phyloP scores from a whole-genome alignment of 2,113 vertebrate species.

The Hypomesus transpacificus region DNA sequence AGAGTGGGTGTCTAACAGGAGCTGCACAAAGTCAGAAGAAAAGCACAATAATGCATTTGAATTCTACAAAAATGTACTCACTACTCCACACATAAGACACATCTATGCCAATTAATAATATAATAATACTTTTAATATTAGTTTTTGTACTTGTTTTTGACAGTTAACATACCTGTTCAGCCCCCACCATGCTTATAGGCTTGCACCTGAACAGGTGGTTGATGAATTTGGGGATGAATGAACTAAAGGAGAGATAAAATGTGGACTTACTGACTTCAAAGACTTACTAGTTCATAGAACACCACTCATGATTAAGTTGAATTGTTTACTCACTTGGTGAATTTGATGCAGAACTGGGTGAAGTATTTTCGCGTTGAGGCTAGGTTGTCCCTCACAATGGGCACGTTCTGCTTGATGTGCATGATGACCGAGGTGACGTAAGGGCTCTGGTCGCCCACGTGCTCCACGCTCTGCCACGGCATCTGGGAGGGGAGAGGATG shows the following conservation, averaged over 20 bases:
- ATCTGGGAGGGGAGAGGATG: constrained; percentile 70
- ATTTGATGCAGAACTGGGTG: constrained; percentile 99
- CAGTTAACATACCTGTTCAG: constrained; percentile 82
- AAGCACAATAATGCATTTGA: not conserved
- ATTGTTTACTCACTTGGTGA: constrained; percentile 84
- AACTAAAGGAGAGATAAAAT: constrained; percentile 65
- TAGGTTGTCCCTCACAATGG: constrained; percentile 94
- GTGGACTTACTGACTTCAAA: too few species aligned
- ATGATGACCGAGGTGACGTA: constrained; percentile 98
- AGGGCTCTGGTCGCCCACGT: constrained; percentile 97
- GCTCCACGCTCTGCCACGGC: constrained; percentile 99
- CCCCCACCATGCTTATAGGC: constrained; percentile 98
- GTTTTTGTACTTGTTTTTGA: not conserved
- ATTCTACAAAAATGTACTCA: too few species aligned
- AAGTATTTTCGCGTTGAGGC: constrained; percentile 98
- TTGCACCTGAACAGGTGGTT: constrained; percentile 98
- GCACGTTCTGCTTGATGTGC: constrained; percentile 98
- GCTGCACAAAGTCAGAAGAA: constrained; percentile 65
- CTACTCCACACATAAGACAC: too few species aligned
- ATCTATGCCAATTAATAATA: too few species aligned
- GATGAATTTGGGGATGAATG: constrained; percentile 99
- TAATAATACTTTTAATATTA: too few species aligned
- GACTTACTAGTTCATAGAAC: too few species aligned
- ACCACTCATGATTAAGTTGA: too few species aligned
- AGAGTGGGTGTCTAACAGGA: constrained; percentile 96